Percentiles rank a stretch among this genome's conserved stretches.
Conservation (phyloP, 2,888 invertebrate genomes). For the Harpagoxenus sublaevis region DNA sequence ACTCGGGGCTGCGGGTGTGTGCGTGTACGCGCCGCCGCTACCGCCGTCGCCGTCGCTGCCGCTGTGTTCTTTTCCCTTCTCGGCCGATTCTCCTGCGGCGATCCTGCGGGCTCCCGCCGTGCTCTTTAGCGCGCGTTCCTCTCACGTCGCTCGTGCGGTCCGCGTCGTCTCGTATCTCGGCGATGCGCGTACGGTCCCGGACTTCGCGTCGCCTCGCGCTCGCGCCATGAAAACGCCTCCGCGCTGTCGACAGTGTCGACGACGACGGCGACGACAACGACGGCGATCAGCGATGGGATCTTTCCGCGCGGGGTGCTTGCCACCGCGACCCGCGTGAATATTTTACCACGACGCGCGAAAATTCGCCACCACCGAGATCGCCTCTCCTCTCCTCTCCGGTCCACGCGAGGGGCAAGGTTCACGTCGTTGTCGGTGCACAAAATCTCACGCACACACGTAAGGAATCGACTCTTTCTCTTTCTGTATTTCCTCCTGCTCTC, state of each 20-base stretch:
- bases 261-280: slow-evolving; percentile 55
- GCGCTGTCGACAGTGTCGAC: slow-evolving; percentile 52
- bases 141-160: slow-evolving; percentile 71
- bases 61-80: slow-evolving; percentile 49
- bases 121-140: slow-evolving; percentile 37
- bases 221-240: slow-evolving; percentile 72
- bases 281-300: neutral
- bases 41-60: slow-evolving; percentile 21
- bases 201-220: slow-evolving; percentile 61
- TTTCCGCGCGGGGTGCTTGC: neutral
- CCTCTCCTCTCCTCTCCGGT: neutral
- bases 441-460: neutral
- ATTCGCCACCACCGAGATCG: neutral
- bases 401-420: slow-evolving; percentile 28
- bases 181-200: slow-evolving; percentile 67
- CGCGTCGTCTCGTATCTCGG: slow-evolving; percentile 58
- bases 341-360: neutral
- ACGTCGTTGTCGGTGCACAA: slow-evolving; percentile 17
- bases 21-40: slow-evolving; percentile 58
- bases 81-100: slow-evolving; percentile 62
- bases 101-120: neutral
- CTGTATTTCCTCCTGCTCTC: neutral
- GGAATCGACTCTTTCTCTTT: too few relatives aligned
- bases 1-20: slow-evolving; percentile 66
- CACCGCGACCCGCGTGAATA: slow-evolving; percentile 19